Percentiles rank a stretch among this genome's conserved stretches.
Evolutionary conservation across 1,140 invertebrate species (phyloP).

Genomic region (Platorchestia sp.): DNA sequence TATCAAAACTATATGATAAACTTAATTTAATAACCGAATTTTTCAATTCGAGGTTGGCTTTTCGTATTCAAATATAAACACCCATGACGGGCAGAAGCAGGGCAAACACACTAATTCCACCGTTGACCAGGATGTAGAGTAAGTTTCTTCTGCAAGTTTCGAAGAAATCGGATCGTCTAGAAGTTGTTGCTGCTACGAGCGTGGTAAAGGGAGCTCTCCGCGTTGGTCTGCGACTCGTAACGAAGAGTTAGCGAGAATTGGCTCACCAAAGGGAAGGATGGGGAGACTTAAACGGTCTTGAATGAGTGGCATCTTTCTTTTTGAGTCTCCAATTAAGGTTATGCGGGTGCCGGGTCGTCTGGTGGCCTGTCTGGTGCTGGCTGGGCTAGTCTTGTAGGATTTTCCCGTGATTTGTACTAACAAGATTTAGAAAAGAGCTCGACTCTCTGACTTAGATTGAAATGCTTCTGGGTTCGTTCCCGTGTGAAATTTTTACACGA

Average conservation of each 20-base stretch:
- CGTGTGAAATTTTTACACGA: too few species aligned
- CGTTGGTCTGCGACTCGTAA: not conserved
- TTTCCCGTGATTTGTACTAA: not conserved
- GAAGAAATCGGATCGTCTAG: not conserved
- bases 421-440: too few species aligned
- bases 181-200: not conserved
- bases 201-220: not conserved
- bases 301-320: constrained; percentile 2
- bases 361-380: not conserved
- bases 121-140: not conserved
- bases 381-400: not conserved
- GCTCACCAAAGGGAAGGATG: not conserved
- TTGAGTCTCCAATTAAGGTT: constrained; percentile 8
- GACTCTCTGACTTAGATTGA: too few species aligned
- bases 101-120: not conserved
- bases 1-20: too few species aligned
- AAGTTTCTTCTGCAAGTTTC: not conserved
- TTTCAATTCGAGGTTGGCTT: not conserved
- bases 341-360: not conserved
- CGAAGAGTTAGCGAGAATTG: constrained; percentile 8
- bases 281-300: not conserved
- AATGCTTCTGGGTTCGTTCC: too few species aligned
- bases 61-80: not conserved
- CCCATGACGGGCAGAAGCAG: not conserved
- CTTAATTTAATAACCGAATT: too few species aligned